phyloP scores from a whole-genome alignment of 2,113 vertebrate genomes.

The Hippocampus comes region DNA sequence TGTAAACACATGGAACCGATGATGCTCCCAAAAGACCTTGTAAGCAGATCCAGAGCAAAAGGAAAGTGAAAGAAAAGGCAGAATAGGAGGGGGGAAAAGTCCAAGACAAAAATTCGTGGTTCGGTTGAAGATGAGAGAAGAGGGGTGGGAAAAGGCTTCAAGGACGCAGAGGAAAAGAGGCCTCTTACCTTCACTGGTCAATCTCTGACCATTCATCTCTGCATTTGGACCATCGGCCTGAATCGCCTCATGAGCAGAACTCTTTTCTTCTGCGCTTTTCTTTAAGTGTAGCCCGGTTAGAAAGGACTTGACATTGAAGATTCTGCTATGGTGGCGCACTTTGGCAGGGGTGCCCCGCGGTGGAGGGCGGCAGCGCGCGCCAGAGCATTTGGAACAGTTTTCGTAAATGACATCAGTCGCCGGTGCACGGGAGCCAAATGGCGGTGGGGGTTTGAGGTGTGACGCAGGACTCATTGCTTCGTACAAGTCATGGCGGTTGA shows the following conservation, averaged over 20 bases:
- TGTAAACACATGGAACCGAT: background rate
- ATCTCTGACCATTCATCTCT: constrained; percentile 32
- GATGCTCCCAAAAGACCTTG: background rate
- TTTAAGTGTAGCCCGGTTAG: constrained; percentile 5
- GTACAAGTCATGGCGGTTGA: constrained; percentile 43
- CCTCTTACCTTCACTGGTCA: constrained; percentile 61
- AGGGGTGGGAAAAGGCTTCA: background rate
- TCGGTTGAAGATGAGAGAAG: background rate
- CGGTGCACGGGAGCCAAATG: background rate
- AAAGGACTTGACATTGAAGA: constrained; percentile 2
- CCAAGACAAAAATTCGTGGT: background rate
- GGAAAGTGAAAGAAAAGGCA: background rate
- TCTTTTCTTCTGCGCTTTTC: constrained; percentile 20
- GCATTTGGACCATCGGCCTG: constrained; percentile 10
- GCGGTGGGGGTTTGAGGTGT: constrained; percentile 22
- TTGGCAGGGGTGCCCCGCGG: constrained; percentile 12
- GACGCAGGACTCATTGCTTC: constrained; percentile 58
- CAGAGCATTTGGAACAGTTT: constrained; percentile 65
- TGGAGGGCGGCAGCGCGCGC: constrained; percentile 41
- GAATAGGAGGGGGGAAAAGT: background rate
- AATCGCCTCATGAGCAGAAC: constrained; percentile 1
- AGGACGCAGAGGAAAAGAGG: background rate
- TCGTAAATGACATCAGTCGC: constrained; percentile 57
- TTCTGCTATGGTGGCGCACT: background rate
- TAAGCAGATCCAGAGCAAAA: background rate